Evolutionary conservation across 1,140 invertebrate species (phyloP).

Genomic region (Cyclina sinensis): DNA sequence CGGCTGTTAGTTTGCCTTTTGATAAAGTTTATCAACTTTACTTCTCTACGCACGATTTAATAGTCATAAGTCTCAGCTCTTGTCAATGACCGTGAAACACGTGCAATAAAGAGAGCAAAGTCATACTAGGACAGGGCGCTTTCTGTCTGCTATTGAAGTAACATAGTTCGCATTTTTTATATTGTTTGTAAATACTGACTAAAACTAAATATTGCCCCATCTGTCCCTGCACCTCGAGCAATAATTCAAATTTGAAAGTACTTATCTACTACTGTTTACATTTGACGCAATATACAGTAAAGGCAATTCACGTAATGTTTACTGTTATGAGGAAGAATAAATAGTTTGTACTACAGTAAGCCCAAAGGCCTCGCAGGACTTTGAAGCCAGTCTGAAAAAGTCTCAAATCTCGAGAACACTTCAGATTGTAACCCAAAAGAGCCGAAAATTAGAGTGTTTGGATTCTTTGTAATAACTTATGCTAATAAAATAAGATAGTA

Average conservation of each 20-base stretch:
- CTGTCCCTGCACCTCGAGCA: neutral
- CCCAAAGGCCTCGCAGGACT: neutral
- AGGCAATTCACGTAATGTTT: neutral
- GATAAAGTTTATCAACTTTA: no score
- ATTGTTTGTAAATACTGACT: no score
- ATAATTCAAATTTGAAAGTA: neutral
- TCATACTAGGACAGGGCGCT: no score
- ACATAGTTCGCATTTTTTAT: no score
- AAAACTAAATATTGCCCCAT: no score
- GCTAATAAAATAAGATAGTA: slow-evolving; percentile 23
- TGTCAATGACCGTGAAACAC: no score
- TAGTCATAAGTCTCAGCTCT: no score
- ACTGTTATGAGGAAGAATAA: slow-evolving; percentile 8
- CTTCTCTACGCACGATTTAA: no score
- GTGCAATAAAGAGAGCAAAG: no score
- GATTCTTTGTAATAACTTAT: neutral
- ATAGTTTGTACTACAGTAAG: neutral
- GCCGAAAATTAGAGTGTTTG: slow-evolving; percentile 2
- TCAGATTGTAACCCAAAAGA: neutral
- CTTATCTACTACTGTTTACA: no score
- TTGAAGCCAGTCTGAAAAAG: neutral
- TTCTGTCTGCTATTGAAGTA: no score
- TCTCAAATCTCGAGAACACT: neutral
- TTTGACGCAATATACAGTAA: neutral
- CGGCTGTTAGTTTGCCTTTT: no score